Percentiles rank a stretch among this genome's conserved stretches.
These are phyloP conservation scores for Dryocosmus kuriphilus DNA, from an alignment of 2,888 invertebrate genomes.

Conservation along the genomic window DNA sequence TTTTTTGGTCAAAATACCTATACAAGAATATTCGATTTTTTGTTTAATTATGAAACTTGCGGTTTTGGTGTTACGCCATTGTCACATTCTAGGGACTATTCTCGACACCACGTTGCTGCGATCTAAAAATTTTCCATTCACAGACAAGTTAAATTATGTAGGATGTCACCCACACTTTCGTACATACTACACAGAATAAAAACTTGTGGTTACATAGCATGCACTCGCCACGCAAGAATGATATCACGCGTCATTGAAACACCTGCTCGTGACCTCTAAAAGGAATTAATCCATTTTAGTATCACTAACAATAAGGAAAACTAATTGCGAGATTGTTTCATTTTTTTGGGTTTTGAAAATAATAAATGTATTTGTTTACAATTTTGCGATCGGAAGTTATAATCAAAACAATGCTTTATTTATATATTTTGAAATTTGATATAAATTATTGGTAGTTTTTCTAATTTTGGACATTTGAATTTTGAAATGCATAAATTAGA, in stretches of 20 bases:
- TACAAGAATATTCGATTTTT: too few species aligned
- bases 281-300: not conserved
- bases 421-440: too few species aligned
- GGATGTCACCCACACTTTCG: not conserved
- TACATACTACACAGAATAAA: not conserved
- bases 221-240: not conserved
- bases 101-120: not conserved
- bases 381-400: too few species aligned
- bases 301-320: not conserved
- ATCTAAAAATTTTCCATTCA: slow-evolving; percentile 21
- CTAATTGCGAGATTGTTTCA: not conserved
- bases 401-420: too few species aligned
- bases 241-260: slow-evolving; percentile 25
- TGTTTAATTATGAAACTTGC: not conserved
- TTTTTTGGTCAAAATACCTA: too few species aligned
- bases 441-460: too few species aligned
- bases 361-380: too few species aligned
- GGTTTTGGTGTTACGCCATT: not conserved
- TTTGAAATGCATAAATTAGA: too few species aligned
- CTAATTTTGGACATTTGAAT: too few species aligned
- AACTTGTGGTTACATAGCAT: not conserved
- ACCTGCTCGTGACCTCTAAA: slow-evolving; percentile 10
- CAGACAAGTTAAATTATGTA: not conserved
- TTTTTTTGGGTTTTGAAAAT: not conserved
- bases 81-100: not conserved